Base-by-base conservation (phyloP, 2,888 invertebrate genomes). In the Clanis bilineata region DNA sequence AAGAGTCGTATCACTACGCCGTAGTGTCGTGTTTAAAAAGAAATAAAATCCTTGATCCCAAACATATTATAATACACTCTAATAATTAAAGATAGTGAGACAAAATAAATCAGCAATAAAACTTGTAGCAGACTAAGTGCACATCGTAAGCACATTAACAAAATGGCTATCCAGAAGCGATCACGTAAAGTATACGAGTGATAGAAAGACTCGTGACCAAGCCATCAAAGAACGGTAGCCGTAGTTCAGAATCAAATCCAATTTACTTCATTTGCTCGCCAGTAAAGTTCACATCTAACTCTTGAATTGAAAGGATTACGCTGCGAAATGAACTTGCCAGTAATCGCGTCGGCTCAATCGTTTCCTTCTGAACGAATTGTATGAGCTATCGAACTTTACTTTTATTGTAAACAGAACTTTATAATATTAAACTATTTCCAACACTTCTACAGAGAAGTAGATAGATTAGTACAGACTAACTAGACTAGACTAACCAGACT, bases 221-320 rank as follows among this genome's bases (percentile, higher is more conserved):
- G 68, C 76, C 81, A 82, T 84, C 81, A 79, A 83, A 80, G 38
- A 85, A 84, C 82, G 81, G 82, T 80, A 84, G 83, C 80, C 76
- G 76, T 77, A 83, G 85, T 81, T 79, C 85, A 83, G 86, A 86
- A 90, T 89, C 83, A 86, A 89, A 91, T 90, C 80, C 85, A 89
- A 90, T 91, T 90, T 85, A 83, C 80, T 88, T 87, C 86, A 90
- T 91, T 91, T 86, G 82, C 85, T 83, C 84, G 79, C 83, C 82
- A 80, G 84, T 81, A 83, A 88, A 89, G 87, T 87, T 89, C 85
- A 80, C 84, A 83, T 86, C 79, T 76, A 84, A 84, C 80, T 86
- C 77, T 82, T 79, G 78, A 85, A 86, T 85, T 85, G 86, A 86
- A 83, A 77, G 83, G 84, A 88, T 90, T 88, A 88, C 83, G 72